Evolutionary conservation across 2,888 invertebrate genomes (phyloP).

Genomic region (Temnothorax rugatulus): DNA sequence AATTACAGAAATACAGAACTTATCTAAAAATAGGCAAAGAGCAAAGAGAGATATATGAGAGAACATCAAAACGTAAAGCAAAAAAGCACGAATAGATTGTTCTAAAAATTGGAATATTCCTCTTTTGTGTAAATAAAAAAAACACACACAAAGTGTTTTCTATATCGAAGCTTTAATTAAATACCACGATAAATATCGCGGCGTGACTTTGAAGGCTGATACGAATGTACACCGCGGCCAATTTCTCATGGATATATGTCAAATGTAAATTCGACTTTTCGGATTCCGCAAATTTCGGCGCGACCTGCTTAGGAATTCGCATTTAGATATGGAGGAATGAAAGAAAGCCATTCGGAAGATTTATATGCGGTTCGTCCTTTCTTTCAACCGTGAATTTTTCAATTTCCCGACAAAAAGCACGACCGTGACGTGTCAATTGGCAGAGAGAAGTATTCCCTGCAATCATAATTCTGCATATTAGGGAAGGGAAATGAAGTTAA

Average conservation of each 20-base stretch:
- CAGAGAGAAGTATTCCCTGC: background rate
- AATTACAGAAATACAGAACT: conserved; percentile 16
- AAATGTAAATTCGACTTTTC: conserved; percentile 61
- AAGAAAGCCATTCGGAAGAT: conserved; percentile 62
- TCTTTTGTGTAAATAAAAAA: background rate
- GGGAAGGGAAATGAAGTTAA: background rate
- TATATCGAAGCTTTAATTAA: background rate
- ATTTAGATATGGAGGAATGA: conserved; percentile 59
- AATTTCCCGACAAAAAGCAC: conserved; percentile 2
- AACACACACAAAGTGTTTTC: background rate
- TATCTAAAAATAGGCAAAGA: background rate
- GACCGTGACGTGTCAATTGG: background rate
- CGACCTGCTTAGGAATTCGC: conserved; percentile 68
- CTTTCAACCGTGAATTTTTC: conserved; percentile 29
- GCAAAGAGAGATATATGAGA: background rate
- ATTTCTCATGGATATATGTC: conserved; percentile 55
- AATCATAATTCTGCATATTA: background rate
- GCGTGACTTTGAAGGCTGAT: background rate
- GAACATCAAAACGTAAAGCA: background rate
- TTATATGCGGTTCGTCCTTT: conserved; percentile 57
- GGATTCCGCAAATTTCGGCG: conserved; percentile 59
- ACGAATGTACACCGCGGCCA: conserved; percentile 41
- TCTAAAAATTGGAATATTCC: background rate
- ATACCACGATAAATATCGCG: background rate
- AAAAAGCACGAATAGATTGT: background rate